Evolutionary conservation across 1,140 invertebrate genomes (phyloP).

Genomic region (Dendrolimus kikuchii): DNA sequence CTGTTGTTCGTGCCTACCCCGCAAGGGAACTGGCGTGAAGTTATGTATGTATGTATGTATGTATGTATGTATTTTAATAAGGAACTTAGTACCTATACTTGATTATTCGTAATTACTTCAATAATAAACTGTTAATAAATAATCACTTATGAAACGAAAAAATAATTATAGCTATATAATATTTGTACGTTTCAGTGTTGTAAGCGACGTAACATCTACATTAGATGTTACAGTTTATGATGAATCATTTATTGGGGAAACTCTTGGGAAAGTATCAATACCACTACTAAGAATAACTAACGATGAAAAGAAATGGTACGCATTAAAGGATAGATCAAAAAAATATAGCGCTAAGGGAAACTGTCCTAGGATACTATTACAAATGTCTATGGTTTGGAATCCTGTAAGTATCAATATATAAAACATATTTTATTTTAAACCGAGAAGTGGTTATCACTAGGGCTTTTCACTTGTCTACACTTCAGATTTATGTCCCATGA

Average conservation of each 20-base stretch:
- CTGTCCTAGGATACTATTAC: conserved; percentile 66
- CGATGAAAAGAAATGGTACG: conserved; percentile 58
- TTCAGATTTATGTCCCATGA: no score
- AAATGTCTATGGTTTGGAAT: conserved; percentile 61
- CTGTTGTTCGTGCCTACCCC: no score
- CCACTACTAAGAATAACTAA: conserved; percentile 56
- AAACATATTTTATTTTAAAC: not conserved
- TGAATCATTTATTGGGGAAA: conserved; percentile 66
- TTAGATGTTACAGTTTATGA: conserved; percentile 51
- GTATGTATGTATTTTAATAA: no score
- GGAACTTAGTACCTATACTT: no score
- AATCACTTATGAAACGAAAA: no score
- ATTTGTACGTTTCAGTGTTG: conserved; percentile 19
- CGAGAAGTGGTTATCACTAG: no score
- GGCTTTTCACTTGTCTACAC: no score
- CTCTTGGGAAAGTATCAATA: conserved; percentile 51
- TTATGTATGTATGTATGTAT: no score
- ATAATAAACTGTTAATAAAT: no score
- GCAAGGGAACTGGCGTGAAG: no score
- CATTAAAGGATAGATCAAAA: conserved; percentile 44
- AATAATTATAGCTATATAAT: no score
- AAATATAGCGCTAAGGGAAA: conserved; percentile 45
- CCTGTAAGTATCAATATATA: conserved; percentile 36
- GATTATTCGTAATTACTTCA: no score
- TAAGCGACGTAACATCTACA: conserved; percentile 57